A percentile compares a stretch with the other conserved stretches of the same genome.
Evolutionary conservation across 2,888 invertebrate species (phyloP).

Genomic region (Brenthis hecate): DNA sequence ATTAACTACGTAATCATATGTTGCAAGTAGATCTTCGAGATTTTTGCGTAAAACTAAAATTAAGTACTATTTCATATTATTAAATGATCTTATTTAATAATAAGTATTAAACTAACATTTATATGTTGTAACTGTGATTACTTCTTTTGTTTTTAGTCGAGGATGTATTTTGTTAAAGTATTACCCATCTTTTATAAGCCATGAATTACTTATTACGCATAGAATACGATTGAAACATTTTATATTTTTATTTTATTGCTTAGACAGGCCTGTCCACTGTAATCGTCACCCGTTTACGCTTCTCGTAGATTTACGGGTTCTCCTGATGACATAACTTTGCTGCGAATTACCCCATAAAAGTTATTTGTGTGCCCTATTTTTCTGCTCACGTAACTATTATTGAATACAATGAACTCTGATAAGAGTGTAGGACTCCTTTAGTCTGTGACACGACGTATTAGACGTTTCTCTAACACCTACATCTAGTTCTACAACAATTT

Average conservation of each 20-base stretch:
- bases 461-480: too few species aligned
- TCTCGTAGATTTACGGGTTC: conserved; percentile 67
- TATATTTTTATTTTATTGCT: conserved; percentile 61
- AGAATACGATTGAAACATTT: conserved; percentile 12
- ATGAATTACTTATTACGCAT: background rate
- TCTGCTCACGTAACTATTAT: conserved; percentile 18
- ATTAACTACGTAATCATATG: too few species aligned
- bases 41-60: too few species aligned
- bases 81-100: too few species aligned
- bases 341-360: conserved; percentile 73
- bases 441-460: too few species aligned
- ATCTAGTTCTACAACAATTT: too few species aligned
- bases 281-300: conserved; percentile 67
- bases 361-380: conserved; percentile 61
- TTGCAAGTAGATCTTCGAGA: too few species aligned
- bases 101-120: too few species aligned
- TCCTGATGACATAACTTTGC: conserved; percentile 72
- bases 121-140: too few species aligned
- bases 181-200: background rate
- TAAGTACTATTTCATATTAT: too few species aligned
- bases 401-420: conserved; percentile 29
- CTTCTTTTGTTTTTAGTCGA: too few species aligned
- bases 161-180: background rate
- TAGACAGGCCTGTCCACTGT: conserved; percentile 51
- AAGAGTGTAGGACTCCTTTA: conserved; percentile 3